phyloP scores from a whole-genome alignment of 2,113 vertebrate species.

The cat (Felis catus) region DNA sequence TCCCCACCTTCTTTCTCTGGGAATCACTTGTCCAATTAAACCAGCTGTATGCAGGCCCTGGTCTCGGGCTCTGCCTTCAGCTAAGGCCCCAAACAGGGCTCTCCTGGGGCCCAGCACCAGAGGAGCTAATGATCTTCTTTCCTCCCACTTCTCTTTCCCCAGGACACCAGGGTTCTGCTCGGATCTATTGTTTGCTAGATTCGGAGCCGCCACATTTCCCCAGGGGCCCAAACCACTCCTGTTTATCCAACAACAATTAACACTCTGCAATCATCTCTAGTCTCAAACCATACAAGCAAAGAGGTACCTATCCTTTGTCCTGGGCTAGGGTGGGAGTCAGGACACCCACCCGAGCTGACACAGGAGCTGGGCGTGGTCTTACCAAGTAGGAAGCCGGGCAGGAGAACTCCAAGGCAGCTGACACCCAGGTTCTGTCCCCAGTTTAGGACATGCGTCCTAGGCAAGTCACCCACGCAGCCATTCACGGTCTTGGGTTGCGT shows the following conservation, averaged over 20 bases:
- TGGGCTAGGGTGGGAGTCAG: background rate
- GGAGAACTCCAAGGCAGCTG: too few relatives aligned
- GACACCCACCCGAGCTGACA: background rate
- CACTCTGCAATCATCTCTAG: slow-evolving; percentile 13
- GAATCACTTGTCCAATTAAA: background rate
- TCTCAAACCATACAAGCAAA: slow-evolving; percentile 10
- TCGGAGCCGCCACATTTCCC: slow-evolving; percentile 35
- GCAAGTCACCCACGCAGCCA: background rate
- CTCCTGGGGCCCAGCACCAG: background rate
- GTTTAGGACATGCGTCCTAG: background rate
- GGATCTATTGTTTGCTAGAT: slow-evolving; percentile 72
- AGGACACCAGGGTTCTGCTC: slow-evolving; percentile 45
- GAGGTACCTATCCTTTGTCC: background rate
- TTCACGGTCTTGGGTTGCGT: background rate
- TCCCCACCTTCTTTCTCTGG: background rate
- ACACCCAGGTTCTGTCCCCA: background rate
- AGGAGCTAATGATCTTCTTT: slow-evolving; percentile 13
- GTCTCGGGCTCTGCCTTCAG: background rate
- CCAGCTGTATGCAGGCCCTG: background rate
- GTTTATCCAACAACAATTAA: slow-evolving; percentile 70
- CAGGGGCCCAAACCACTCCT: slow-evolving; percentile 53
- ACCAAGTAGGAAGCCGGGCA: too few relatives aligned
- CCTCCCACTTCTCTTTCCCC: background rate
- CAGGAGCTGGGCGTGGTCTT: too few relatives aligned
- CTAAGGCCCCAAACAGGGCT: background rate